Conservation (phyloP, 2,888 invertebrate species). For the Tetragonisca angustula region DNA sequence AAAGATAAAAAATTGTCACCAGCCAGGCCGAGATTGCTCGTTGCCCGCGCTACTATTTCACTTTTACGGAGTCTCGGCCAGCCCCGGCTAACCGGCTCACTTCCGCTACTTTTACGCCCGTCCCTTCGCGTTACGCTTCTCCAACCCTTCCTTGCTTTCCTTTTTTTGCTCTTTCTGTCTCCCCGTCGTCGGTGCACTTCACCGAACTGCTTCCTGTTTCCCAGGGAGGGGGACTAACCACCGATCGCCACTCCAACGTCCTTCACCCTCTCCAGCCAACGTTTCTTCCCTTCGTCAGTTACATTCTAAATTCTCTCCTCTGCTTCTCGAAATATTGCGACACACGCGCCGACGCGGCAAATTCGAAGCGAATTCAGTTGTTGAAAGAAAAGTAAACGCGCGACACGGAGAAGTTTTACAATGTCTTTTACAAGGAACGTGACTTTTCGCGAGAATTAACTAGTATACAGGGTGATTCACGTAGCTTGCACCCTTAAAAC, state of each 20-base stretch:
- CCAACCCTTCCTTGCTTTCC: neutral
- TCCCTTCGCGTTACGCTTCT: conserved; percentile 7
- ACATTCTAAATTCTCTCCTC: neutral
- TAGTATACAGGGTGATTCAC: too few species aligned
- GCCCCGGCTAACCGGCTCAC: conserved; percentile 61
- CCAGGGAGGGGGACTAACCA: neutral
- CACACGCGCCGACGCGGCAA: too few species aligned
- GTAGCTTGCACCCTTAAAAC: too few species aligned
- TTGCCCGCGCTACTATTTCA: conserved; percentile 71
- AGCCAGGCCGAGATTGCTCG: conserved; percentile 71
- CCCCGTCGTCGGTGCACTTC: neutral
- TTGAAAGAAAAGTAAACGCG: too few species aligned
- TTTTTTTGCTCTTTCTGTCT: neutral
- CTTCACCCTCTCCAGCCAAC: neutral
- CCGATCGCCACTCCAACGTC: conserved; percentile 51
- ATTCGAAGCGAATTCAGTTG: too few species aligned
- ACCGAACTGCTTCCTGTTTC: conserved; percentile 6
- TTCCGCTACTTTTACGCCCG: conserved; percentile 28
- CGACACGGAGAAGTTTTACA: too few species aligned
- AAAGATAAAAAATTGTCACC: conserved; percentile 80
- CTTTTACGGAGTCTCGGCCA: conserved; percentile 70
- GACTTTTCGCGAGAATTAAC: too few species aligned
- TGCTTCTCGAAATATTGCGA: neutral
- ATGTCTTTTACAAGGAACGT: too few species aligned
- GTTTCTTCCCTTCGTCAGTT: neutral